Evolutionary conservation across 2,797 vertebrate genomes (phyloP).

Genomic region (Gadopsis bispinosus): DNA sequence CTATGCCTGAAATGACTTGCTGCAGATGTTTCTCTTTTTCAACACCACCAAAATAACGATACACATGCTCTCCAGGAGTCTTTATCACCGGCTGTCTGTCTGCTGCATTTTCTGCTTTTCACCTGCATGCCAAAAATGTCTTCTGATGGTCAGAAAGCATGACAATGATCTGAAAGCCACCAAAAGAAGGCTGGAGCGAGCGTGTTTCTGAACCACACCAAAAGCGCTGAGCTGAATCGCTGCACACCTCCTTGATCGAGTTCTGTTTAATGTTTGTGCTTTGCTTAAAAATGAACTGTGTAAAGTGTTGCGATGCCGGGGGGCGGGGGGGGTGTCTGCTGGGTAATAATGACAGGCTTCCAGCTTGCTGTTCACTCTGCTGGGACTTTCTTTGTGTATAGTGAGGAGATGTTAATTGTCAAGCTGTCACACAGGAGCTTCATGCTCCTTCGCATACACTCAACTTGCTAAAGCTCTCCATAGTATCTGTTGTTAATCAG

Average conservation of each 20-base stretch:
- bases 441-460: neutral
- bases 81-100: slow-evolving; percentile 65
- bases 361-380: slow-evolving; percentile 33
- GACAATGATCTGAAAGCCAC: slow-evolving; percentile 46
- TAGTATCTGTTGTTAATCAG: neutral
- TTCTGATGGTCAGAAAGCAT: slow-evolving; percentile 81
- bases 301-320: slow-evolving; percentile 34
- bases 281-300: slow-evolving; percentile 65
- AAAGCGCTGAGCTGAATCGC: slow-evolving; percentile 77
- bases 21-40: slow-evolving; percentile 44
- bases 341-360: slow-evolving; percentile 36
- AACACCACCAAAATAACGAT: slow-evolving; percentile 50
- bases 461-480: neutral
- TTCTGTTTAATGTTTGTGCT: slow-evolving; percentile 78
- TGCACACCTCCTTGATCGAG: slow-evolving; percentile 90
- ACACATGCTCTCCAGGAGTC: slow-evolving; percentile 28
- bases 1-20: slow-evolving; percentile 42
- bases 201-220: slow-evolving; percentile 71
- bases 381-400: neutral
- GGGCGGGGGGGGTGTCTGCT: slow-evolving; percentile 20
- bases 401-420: neutral
- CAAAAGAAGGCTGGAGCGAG: slow-evolving; percentile 36
- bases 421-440: slow-evolving; percentile 11
- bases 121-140: slow-evolving; percentile 87
- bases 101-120: slow-evolving; percentile 85